A percentile compares a stretch with the other conserved stretches of the same genome.
These are phyloP conservation scores for Drosophila persimilis DNA, from an alignment of 1,140 invertebrate species.

Conservation along the genomic window DNA sequence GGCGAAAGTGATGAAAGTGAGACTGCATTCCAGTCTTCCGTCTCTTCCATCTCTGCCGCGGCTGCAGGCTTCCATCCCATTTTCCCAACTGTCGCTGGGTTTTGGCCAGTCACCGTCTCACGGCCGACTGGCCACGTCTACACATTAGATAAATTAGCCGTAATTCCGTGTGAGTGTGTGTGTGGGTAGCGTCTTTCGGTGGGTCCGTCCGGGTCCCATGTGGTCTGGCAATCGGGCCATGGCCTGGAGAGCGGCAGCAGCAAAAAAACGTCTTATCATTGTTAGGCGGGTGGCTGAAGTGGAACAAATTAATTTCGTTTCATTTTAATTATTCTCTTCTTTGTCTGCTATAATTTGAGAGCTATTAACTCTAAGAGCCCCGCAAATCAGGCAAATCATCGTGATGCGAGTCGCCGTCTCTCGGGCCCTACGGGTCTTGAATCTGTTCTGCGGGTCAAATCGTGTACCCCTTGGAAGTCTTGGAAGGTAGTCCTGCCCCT, in stretches of 20 bases:
- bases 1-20: slow-evolving; percentile 34
- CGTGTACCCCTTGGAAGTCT: too few species aligned
- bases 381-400: slow-evolving; percentile 50
- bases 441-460: too few species aligned
- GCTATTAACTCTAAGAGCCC: slow-evolving; percentile 61
- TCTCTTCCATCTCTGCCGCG: background rate
- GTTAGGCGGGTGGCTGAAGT: slow-evolving; percentile 78
- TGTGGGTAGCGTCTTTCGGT: background rate
- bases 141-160: slow-evolving; percentile 67
- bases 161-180: slow-evolving; percentile 20
- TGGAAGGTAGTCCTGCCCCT: too few species aligned
- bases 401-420: background rate
- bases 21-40: slow-evolving; percentile 4
- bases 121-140: slow-evolving; percentile 43
- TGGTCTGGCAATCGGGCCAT: slow-evolving; percentile 49
- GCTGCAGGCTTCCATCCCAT: slow-evolving; percentile 10
- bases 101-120: slow-evolving; percentile 31
- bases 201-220: slow-evolving; percentile 45
- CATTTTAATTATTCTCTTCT: slow-evolving; percentile 60
- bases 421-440: too few species aligned
- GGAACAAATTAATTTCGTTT: slow-evolving; percentile 79
- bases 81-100: background rate
- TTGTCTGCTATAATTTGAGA: slow-evolving; percentile 51
- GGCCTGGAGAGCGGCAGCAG: slow-evolving; percentile 42
- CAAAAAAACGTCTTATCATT: slow-evolving; percentile 66